Evolutionary conservation across 2,113 vertebrate species (phyloP), one percentile per base, ranked within the genome.

Genomic region (Zapornia atra): DNA sequence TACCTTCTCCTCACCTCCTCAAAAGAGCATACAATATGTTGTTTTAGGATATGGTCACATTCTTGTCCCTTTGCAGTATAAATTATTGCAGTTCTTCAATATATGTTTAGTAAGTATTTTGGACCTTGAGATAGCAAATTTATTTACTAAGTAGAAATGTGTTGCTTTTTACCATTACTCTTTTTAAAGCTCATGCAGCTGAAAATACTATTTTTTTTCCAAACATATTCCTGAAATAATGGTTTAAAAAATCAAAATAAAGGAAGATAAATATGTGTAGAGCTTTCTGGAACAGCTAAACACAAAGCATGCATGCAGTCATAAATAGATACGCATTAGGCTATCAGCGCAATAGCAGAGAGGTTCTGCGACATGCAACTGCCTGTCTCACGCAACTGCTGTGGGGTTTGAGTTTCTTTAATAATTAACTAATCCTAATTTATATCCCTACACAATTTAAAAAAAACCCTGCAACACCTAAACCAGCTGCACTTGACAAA

Each of bases 281-380:
- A 66, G 48, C 42, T 40, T 86, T 89, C 65, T 64, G 38, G 48
- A 91, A 72, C 48, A 82, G 89, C 44, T 92, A 16, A 68, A 79
- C 36, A 68, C 29, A 80, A 88, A 34, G n/a, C 86, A 92, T 54
- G 68, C 95, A 82, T 51, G 66, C 95, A 90, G 50, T 69, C 82
- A 71, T 31, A 42, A 79, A 56, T 60, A 64, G 5, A 25, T 28
- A 86, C 0, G 17, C 90, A 72, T 85, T 38, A 85, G 57, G 53
- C 57, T 69, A 76, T 18, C 53, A 73, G 5, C 38, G 79, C 86
- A 88, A 54, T 9, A 90, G 79, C 92, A 61, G 66, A 80, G 57
- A 82, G 75, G 5, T 61, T 82, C 68, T 88, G 50, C 46, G 57
- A 84, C 95, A 79, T 89, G 93, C 93, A 92, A 59, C 86, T 86